Evolutionary conservation across 2,888 invertebrate genomes (phyloP).

Genomic region (Pheosia gnoma): DNA sequence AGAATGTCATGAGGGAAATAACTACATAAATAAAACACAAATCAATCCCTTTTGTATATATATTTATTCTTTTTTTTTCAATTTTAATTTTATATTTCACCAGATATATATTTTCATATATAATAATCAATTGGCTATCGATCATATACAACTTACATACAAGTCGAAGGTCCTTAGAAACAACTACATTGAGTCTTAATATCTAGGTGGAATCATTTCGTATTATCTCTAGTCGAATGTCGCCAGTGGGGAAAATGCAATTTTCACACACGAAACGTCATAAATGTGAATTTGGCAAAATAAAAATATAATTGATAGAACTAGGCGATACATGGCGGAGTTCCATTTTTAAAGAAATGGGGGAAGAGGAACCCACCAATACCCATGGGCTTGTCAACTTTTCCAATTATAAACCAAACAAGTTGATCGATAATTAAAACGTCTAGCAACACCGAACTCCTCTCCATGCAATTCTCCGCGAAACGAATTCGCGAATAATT

Average conservation of each 20-base stretch:
- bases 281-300: constrained; percentile 24
- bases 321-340: too few relatives aligned
- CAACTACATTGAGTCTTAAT: constrained; percentile 77
- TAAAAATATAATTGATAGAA: constrained; percentile 1
- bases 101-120: constrained; percentile 72
- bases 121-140: constrained; percentile 73
- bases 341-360: too few relatives aligned
- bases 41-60: constrained; percentile 59
- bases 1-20: too few relatives aligned
- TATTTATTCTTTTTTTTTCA: constrained; percentile 62
- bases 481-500: too few relatives aligned
- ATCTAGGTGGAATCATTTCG: constrained; percentile 77
- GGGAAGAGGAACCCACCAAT: too few relatives aligned
- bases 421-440: too few relatives aligned
- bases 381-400: too few relatives aligned
- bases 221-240: constrained; percentile 47
- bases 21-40: constrained; percentile 48
- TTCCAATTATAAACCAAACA: too few relatives aligned
- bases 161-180: constrained; percentile 68
- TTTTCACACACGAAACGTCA: constrained; percentile 33
- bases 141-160: constrained; percentile 75
- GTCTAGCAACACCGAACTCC: too few relatives aligned
- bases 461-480: too few relatives aligned
- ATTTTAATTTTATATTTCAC: constrained; percentile 57
- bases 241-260: constrained; percentile 33